Evolutionary conservation across 2,113 vertebrate species (phyloP).

Genomic region (Lates calcarifer): DNA sequence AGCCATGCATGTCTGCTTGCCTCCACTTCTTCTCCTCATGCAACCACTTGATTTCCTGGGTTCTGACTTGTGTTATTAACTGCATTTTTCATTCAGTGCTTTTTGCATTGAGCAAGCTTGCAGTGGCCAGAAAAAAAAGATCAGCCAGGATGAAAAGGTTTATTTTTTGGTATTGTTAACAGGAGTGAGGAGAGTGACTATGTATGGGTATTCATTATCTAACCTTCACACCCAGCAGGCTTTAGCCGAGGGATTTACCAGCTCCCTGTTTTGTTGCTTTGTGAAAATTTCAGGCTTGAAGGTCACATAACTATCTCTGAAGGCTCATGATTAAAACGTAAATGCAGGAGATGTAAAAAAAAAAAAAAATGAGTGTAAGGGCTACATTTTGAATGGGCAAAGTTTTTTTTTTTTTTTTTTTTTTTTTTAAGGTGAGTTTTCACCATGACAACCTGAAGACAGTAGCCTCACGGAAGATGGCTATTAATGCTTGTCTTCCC

Average conservation of each 20-base stretch:
- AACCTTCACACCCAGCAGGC: conserved; percentile 71
- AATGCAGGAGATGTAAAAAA: conserved; percentile 49
- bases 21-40: conserved; percentile 32
- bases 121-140: conserved; percentile 9
- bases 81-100: conserved; percentile 20
- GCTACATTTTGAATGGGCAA: conserved; percentile 15
- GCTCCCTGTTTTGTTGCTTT: conserved; percentile 64
- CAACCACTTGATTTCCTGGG: conserved; percentile 22
- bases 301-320: conserved; percentile 66
- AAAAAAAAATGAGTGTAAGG: neutral
- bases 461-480: conserved; percentile 38
- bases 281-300: conserved; percentile 61
- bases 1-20: conserved; percentile 62
- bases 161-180: conserved; percentile 40
- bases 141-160: conserved; percentile 44
- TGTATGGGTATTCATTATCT: conserved; percentile 65
- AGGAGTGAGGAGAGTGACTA: conserved; percentile 39
- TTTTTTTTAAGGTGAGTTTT: conserved; percentile 15
- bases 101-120: conserved; percentile 18
- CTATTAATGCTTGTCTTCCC: conserved; percentile 60
- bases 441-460: conserved; percentile 69
- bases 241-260: conserved; percentile 63
- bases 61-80: conserved; percentile 34
- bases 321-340: conserved; percentile 52
- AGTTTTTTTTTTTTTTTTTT: conserved; percentile 24